phyloP scores from a whole-genome alignment of 37 sponge, comb jelly and placozoan species.

The Tethya wilhelma region DNA sequence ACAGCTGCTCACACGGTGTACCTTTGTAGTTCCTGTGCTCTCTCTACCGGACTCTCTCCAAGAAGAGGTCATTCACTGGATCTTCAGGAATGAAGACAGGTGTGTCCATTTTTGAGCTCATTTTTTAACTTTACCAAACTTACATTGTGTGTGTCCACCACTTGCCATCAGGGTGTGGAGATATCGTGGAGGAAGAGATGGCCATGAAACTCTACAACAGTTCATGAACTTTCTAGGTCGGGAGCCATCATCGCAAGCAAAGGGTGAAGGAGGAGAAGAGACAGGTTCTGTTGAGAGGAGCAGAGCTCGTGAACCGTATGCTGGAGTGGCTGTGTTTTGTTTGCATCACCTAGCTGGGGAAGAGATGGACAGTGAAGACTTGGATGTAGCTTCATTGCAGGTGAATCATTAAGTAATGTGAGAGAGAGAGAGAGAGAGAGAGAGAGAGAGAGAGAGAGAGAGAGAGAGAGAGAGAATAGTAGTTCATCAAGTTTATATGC shows the following conservation, averaged over 20 bases:
- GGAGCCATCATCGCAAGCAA: neutral
- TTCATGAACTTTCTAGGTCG: conserved; percentile 77
- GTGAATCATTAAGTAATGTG: too few relatives aligned
- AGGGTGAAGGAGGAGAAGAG: neutral
- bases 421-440: too few relatives aligned
- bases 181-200: conserved; percentile 82
- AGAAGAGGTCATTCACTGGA: conserved; percentile 84
- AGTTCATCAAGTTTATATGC: too few relatives aligned
- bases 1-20: conserved; percentile 12
- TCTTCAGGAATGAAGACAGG: conserved; percentile 89
- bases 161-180: conserved; percentile 74
- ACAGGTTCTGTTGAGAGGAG: neutral
- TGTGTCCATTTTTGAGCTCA: neutral
- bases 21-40: conserved; percentile 29
- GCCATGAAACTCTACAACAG: conserved; percentile 85
- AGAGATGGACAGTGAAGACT: neutral
- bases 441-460: too few relatives aligned
- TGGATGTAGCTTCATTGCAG: neutral
- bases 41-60: conserved; percentile 56
- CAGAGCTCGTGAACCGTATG: conserved; percentile 4
- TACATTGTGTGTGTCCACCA: neutral
- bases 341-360: neutral
- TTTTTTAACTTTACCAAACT: neutral
- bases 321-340: conserved; percentile 58
- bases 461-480: too few relatives aligned